Conservation (phyloP, 2,113 vertebrate species). For the Nipponia nippon region DNA sequence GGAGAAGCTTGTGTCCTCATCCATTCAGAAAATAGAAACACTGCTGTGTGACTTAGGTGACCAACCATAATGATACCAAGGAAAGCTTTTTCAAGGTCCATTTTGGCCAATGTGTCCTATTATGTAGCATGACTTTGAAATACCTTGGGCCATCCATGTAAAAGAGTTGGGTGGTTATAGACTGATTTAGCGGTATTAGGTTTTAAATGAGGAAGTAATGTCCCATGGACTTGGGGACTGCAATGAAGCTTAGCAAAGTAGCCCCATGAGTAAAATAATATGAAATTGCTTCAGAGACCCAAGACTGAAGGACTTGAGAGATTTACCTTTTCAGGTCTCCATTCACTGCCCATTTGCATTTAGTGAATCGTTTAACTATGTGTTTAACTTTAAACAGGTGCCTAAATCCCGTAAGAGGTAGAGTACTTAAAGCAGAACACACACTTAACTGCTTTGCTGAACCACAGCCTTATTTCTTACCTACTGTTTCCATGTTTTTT, state of each 20-base stretch:
- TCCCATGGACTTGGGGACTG: constrained; percentile 40
- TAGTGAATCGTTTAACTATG: constrained; percentile 41
- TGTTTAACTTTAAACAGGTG: constrained; percentile 46
- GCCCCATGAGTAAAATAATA: constrained; percentile 40
- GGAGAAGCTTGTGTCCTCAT: not conserved
- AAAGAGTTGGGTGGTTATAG: constrained; percentile 58
- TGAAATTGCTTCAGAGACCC: constrained; percentile 52
- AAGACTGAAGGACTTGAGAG: constrained; percentile 37
- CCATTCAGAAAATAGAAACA: constrained; percentile 12
- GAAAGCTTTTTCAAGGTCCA: constrained; percentile 8
- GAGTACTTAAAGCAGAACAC: constrained; percentile 14
- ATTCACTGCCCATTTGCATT: constrained; percentile 40
- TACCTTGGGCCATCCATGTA: constrained; percentile 24
- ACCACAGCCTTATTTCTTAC: not conserved
- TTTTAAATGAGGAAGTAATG: constrained; percentile 59
- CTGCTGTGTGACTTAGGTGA: not conserved
- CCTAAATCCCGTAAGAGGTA: not conserved
- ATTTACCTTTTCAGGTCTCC: constrained; percentile 51
- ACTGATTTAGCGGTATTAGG: constrained; percentile 52
- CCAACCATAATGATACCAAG: not conserved
- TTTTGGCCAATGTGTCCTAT: constrained; percentile 32
- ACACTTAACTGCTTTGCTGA: constrained; percentile 7
- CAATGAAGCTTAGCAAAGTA: constrained; percentile 50
- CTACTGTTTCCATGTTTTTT: not conserved
- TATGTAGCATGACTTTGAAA: constrained; percentile 54